phyloP scores from a whole-genome alignment of 2,888 invertebrate genomes.

The Neoitamus cyanurus region DNA sequence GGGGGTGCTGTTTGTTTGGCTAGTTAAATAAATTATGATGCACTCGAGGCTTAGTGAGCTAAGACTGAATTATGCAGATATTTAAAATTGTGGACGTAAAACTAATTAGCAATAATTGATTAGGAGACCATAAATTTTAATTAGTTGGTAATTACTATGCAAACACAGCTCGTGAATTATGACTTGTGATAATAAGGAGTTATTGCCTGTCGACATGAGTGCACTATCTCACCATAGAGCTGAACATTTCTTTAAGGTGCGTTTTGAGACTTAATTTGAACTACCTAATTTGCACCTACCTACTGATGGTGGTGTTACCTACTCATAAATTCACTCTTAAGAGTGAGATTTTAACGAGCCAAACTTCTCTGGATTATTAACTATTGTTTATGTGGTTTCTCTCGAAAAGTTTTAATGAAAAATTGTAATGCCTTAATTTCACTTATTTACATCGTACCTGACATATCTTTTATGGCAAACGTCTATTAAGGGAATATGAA shows the following conservation, averaged over 20 bases:
- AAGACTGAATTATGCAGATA: background rate
- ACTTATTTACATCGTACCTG: too few species aligned
- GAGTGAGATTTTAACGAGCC: too few species aligned
- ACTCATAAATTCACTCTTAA: too few species aligned
- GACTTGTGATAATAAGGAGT: background rate
- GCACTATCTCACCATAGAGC: background rate
- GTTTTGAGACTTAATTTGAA: background rate
- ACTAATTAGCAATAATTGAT: background rate
- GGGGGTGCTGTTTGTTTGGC: background rate
- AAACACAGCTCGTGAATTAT: background rate
- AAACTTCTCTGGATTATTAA: too few species aligned
- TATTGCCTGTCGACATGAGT: background rate
- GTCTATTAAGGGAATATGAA: too few species aligned
- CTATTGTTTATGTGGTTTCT: too few species aligned
- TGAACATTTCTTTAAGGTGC: background rate
- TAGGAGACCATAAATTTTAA: background rate
- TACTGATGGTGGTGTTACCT: too few species aligned
- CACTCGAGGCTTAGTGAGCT: background rate
- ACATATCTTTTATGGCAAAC: too few species aligned
- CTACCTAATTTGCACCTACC: too few species aligned
- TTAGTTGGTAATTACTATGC: background rate
- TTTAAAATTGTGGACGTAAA: background rate
- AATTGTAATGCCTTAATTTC: too few species aligned
- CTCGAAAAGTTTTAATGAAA: too few species aligned
- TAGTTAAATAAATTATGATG: background rate